Evolutionary conservation across 2,888 invertebrate species (phyloP).

Genomic region (Noctua comes): DNA sequence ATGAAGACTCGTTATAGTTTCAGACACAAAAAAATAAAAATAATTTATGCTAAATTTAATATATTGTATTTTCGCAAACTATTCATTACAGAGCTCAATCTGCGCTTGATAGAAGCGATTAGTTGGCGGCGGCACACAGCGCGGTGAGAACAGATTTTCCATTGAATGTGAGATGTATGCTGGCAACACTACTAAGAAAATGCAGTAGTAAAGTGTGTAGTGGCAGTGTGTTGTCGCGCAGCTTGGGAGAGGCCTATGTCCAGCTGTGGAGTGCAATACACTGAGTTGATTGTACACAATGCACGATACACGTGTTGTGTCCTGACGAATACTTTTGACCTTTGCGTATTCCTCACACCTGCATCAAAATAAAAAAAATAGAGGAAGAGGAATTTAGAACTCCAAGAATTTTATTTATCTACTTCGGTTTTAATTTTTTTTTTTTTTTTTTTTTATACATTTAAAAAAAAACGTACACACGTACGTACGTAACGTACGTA

Average conservation of each 20-base stretch:
- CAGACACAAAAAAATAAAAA: neutral
- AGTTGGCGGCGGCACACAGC: constrained; percentile 4
- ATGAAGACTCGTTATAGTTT: no score
- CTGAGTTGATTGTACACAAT: neutral
- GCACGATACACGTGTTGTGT: neutral
- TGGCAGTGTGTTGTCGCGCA: neutral
- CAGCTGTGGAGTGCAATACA: neutral
- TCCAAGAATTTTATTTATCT: neutral
- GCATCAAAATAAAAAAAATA: neutral
- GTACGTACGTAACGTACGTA: no score
- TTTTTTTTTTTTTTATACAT: no score
- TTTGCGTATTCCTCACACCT: neutral
- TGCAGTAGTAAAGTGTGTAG: neutral
- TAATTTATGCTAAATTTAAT: neutral
- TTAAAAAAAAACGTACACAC: no score
- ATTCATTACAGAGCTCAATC: constrained; percentile 18
- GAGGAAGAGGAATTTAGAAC: neutral
- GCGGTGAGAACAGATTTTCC: constrained; percentile 14
- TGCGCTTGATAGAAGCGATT: constrained; percentile 13
- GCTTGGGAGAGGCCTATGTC: neutral
- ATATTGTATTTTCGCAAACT: neutral
- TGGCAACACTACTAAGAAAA: neutral
- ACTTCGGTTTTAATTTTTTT: no score
- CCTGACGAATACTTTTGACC: neutral
- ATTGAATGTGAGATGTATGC: constrained; percentile 20